Percentiles rank a stretch among this genome's conserved stretches.
These are phyloP conservation scores for Carassius auratus DNA, from an alignment of 2,113 vertebrate genomes.

Conservation along the genomic window DNA sequence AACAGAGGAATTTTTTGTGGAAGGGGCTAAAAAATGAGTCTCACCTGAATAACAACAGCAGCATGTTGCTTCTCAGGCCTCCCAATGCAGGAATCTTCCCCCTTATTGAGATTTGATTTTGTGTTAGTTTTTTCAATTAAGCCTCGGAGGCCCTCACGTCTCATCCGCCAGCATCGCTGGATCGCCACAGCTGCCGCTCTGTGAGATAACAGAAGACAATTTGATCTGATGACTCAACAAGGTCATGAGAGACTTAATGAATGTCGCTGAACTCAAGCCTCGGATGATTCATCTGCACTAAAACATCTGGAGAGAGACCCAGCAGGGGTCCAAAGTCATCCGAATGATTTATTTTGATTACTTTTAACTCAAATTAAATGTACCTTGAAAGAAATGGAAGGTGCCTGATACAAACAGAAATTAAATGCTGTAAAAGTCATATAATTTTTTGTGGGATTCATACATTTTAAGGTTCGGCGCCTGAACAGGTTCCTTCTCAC, in stretches of 20 bases:
- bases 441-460: conserved; percentile 24
- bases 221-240: conserved; percentile 34
- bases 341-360: conserved; percentile 52
- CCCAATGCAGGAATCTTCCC: conserved; percentile 29
- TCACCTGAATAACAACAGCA: conserved; percentile 89
- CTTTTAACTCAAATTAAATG: conserved; percentile 15
- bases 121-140: conserved; percentile 56
- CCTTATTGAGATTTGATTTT: conserved; percentile 60
- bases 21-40: neutral
- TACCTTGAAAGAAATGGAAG: neutral
- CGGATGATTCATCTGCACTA: conserved; percentile 58
- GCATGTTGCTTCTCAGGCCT: conserved; percentile 65
- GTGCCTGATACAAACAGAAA: neutral
- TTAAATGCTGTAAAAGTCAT: neutral
- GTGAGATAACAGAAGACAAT: conserved; percentile 47
- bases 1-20: neutral
- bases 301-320: conserved; percentile 65
- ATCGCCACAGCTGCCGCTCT: conserved; percentile 76
- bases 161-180: conserved; percentile 73
- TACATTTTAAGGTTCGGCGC: conserved; percentile 63
- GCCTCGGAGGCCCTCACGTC: conserved; percentile 61
- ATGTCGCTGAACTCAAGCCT: conserved; percentile 42
- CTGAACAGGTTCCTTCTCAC: neutral
- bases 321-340: conserved; percentile 55
- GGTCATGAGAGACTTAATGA: conserved; percentile 31